phyloP scores from a whole-genome alignment of 1,140 invertebrate genomes.

The Lineus longissimus region DNA sequence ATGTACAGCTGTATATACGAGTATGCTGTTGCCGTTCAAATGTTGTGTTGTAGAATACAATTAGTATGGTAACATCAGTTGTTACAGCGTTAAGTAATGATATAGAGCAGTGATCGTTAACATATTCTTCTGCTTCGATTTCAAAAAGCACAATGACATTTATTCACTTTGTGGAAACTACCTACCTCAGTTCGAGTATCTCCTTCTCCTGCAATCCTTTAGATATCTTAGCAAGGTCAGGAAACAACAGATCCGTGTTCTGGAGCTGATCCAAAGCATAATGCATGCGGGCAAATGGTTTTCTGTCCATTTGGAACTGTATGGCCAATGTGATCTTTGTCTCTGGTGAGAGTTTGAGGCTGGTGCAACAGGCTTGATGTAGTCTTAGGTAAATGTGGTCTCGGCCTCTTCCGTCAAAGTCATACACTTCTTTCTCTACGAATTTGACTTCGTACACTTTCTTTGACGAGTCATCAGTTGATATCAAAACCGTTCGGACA shows the following conservation, averaged over 20 bases:
- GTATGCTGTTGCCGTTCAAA: too few species aligned
- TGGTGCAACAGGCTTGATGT: conserved; percentile 24
- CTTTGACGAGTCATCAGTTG: not conserved
- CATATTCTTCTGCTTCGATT: too few species aligned
- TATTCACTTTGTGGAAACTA: too few species aligned
- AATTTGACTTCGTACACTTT: conserved; percentile 42
- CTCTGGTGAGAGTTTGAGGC: conserved; percentile 25
- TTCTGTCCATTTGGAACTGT: conserved; percentile 45
- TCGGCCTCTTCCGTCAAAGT: conserved; percentile 36
- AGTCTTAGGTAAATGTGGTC: conserved; percentile 41
- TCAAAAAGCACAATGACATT: too few species aligned
- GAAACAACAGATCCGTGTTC: conserved; percentile 41
- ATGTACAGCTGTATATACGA: too few species aligned
- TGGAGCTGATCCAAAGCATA: conserved; percentile 38
- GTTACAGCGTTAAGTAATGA: too few species aligned
- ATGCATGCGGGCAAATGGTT: conserved; percentile 44
- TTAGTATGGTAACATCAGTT: too few species aligned
- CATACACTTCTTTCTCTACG: conserved; percentile 36
- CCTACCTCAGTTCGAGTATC: too few species aligned
- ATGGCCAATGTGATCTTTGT: conserved; percentile 32
- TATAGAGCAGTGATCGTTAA: too few species aligned
- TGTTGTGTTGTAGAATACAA: too few species aligned
- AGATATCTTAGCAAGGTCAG: conserved; percentile 31
- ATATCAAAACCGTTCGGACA: conserved; percentile 32
- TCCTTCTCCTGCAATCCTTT: not conserved